Percentiles rank a stretch among this genome's conserved stretches.
These are phyloP conservation scores for Hippocampus zosterae DNA, from an alignment of 2,113 vertebrate species.

Conservation along the genomic window DNA sequence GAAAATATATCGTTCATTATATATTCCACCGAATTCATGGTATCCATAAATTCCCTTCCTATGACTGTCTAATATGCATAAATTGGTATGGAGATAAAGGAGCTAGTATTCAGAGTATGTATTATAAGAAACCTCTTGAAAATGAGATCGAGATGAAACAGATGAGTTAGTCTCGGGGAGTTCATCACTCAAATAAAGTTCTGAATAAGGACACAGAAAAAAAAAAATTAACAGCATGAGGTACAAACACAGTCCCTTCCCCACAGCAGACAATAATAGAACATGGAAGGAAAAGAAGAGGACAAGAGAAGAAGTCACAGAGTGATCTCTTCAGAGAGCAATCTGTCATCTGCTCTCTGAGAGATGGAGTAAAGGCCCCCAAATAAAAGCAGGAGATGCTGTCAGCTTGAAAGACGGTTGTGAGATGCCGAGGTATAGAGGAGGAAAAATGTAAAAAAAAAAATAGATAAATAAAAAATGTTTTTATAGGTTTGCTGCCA, in stretches of 20 bases:
- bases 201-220: constrained; percentile 28
- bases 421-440: constrained; percentile 29
- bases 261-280: constrained; percentile 49
- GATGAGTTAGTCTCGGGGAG: neutral
- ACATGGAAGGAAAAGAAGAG: constrained; percentile 49
- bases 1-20: neutral
- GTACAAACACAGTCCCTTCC: constrained; percentile 36
- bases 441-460: constrained; percentile 8
- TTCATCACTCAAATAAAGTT: constrained; percentile 4
- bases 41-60: neutral
- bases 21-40: neutral
- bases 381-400: constrained; percentile 43
- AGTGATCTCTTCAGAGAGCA: constrained; percentile 55
- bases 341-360: constrained; percentile 60
- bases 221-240: constrained; percentile 53
- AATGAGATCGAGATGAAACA: neutral
- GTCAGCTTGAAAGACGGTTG: constrained; percentile 35
- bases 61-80: neutral
- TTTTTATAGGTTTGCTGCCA: constrained; percentile 37
- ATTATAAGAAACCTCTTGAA: neutral
- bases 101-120: neutral
- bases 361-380: constrained; percentile 43
- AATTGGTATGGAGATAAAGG: neutral
- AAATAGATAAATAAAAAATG: neutral
- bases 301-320: constrained; percentile 49